phyloP scores from a whole-genome alignment of 2,797 vertebrate species.

The Karalla daura region DNA sequence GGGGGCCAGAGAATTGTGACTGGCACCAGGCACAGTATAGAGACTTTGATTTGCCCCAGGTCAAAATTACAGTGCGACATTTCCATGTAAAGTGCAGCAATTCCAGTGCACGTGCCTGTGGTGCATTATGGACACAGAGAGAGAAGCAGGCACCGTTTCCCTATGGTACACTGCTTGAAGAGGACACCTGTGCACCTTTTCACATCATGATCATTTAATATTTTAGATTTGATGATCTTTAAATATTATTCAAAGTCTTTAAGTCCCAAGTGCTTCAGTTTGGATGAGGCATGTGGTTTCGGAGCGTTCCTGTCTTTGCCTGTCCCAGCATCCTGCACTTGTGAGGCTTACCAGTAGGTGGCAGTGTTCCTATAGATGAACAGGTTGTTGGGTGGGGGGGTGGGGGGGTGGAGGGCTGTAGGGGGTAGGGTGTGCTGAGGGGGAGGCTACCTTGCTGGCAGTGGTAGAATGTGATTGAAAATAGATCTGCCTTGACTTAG shows the following conservation, averaged over 20 bases:
- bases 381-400: neutral
- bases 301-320: too few species aligned
- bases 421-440: conserved; percentile 19
- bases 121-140: neutral
- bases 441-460: conserved; percentile 48
- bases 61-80: conserved; percentile 8
- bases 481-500: conserved; percentile 68
- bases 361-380: conserved; percentile 76
- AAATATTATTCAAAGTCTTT: too few species aligned
- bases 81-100: conserved; percentile 10
- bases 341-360: conserved; percentile 64
- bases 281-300: neutral
- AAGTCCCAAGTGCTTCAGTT: neutral
- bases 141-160: neutral
- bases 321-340: conserved; percentile 29
- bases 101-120: neutral
- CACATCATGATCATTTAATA: neutral
- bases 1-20: too few species aligned
- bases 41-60: conserved; percentile 28
- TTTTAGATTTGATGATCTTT: neutral
- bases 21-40: too few species aligned
- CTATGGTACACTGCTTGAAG: neutral
- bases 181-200: neutral
- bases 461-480: conserved; percentile 66
- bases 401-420: neutral